phyloP scores from a whole-genome alignment of 2,888 invertebrate genomes.

The Ischnus inquisitorius region DNA sequence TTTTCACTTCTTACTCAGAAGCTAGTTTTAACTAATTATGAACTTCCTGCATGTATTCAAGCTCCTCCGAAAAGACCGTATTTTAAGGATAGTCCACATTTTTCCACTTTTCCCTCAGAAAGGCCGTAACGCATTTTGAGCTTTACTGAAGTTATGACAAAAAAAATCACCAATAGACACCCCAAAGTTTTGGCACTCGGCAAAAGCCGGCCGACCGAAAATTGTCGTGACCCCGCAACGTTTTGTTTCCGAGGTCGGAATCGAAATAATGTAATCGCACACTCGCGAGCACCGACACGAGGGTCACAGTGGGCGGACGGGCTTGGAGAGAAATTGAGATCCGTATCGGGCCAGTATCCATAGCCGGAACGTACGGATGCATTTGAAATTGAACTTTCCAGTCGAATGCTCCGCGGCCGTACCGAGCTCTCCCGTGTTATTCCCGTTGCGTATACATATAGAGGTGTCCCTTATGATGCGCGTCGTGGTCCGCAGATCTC shows the following conservation, averaged over 20 bases:
- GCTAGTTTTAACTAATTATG: no score
- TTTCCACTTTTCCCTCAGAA: no score
- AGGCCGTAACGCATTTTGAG: no score
- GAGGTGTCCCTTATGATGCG: not conserved
- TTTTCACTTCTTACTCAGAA: no score
- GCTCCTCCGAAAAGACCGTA: no score
- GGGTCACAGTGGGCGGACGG: not conserved
- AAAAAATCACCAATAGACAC: no score
- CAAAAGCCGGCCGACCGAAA: no score
- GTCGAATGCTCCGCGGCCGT: constrained; percentile 20
- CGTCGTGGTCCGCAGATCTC: constrained; percentile 13
- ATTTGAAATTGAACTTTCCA: constrained; percentile 55
- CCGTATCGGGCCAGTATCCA: constrained; percentile 18
- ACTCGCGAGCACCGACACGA: not conserved
- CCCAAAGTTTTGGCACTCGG: no score
- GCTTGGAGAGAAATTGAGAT: constrained; percentile 41
- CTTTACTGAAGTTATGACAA: no score
- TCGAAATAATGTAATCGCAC: not conserved
- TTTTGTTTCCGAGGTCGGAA: constrained; percentile 2
- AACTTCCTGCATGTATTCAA: no score
- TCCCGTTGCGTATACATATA: not conserved
- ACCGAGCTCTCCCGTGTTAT: constrained; percentile 9
- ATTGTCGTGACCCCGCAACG: no score
- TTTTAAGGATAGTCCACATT: no score
- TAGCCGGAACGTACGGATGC: constrained; percentile 31